These are phyloP conservation scores for Lepus oiostolus DNA, from an alignment of 2,797 vertebrate species.

Conservation along the genomic window DNA sequence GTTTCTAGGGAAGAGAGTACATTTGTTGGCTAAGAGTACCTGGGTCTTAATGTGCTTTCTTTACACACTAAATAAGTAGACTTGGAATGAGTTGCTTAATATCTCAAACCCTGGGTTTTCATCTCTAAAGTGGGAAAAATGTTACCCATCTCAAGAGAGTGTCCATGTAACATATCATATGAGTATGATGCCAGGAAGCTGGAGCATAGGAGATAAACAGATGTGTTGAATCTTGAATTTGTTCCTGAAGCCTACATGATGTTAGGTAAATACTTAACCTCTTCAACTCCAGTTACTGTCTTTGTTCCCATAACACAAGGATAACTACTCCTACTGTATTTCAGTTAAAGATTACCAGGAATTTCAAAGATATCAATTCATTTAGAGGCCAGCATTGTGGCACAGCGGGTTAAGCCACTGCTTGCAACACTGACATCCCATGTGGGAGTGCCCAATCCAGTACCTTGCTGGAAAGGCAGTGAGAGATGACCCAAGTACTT, in stretches of 20 bases:
- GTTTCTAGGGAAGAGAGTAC: background rate
- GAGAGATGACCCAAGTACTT: too few relatives aligned
- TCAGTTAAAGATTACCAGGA: too few relatives aligned
- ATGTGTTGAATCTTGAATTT: background rate
- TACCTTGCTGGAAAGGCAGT: too few relatives aligned
- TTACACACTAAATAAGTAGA: background rate
- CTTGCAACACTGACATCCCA: too few relatives aligned
- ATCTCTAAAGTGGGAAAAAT: background rate
- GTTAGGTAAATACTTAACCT: constrained; percentile 31
- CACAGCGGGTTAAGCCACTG: too few relatives aligned
- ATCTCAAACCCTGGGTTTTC: background rate
- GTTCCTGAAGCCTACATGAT: background rate
- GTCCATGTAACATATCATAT: background rate
- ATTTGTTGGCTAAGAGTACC: background rate
- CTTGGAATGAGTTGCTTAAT: background rate
- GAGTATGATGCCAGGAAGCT: background rate
- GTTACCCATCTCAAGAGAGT: background rate
- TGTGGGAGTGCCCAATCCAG: too few relatives aligned
- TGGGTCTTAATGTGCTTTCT: background rate
- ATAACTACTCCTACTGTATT: background rate
- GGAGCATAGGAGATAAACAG: background rate
- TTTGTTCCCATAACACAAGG: background rate
- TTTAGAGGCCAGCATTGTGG: background rate
- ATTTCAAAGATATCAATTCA: too few relatives aligned
- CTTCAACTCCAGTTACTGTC: background rate